A percentile compares a stretch with the other conserved stretches of the same genome.
Conservation (phyloP, 2,888 invertebrate species). For the Amphipyra berbera region DNA sequence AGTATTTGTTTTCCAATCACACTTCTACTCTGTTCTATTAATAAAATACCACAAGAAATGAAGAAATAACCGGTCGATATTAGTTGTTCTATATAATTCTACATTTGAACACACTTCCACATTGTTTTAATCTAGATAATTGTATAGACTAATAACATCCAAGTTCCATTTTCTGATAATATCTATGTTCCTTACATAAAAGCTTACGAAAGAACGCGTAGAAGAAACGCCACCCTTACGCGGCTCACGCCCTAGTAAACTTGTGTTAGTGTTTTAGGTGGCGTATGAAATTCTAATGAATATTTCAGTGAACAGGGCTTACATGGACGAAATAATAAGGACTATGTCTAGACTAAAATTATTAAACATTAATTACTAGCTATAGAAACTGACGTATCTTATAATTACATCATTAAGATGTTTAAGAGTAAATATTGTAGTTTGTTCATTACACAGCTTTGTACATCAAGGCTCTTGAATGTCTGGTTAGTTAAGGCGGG, state of each 20-base stretch:
- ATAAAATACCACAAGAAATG: no score
- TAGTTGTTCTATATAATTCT: no score
- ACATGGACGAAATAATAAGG: slow-evolving; percentile 43
- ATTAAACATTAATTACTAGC: slow-evolving; percentile 39
- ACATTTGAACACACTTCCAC: not conserved
- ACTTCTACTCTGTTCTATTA: no score
- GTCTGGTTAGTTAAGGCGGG: not conserved
- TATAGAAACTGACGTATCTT: slow-evolving; percentile 16
- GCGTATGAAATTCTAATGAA: slow-evolving; percentile 46
- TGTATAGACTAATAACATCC: not conserved
- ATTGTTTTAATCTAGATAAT: not conserved
- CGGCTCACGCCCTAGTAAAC: slow-evolving; percentile 24
- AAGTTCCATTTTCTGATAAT: not conserved
- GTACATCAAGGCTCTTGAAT: not conserved
- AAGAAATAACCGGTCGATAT: no score
- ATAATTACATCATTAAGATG: slow-evolving; percentile 31
- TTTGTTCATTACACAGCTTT: slow-evolving; percentile 25
- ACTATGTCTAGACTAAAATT: slow-evolving; percentile 52
- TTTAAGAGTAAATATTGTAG: slow-evolving; percentile 25
- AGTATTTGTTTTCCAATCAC: no score
- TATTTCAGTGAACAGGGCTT: slow-evolving; percentile 43
- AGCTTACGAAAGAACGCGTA: not conserved
- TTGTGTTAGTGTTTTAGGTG: slow-evolving; percentile 34
- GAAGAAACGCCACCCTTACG: slow-evolving; percentile 16
- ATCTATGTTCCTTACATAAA: not conserved